Base-by-base conservation (phyloP, 2,888 invertebrate species). In the Acanthosepion pharaonis region DNA sequence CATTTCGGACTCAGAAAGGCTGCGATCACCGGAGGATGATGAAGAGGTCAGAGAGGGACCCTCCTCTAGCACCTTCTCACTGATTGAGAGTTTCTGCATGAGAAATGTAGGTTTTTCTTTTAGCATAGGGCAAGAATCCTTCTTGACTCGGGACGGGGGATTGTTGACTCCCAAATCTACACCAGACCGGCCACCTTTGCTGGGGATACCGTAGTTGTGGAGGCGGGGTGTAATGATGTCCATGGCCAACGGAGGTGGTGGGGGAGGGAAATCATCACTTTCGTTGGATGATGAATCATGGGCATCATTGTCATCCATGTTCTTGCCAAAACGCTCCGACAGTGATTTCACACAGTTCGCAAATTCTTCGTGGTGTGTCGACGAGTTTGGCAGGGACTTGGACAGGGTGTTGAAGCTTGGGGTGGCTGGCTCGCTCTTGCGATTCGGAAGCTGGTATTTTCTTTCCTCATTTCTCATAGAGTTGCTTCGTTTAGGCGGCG, bases 401-500 rank as follows among this genome's bases (percentile, higher is more conserved):
- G 95, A 91, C 95, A 95, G 23, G 94, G 95, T 93, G 92, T 91
- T 53, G 94, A 94, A 55, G 91, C 53, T 94, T 64, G 94, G 92
- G 91, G 91, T 64, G 23, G 92, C 42, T 9, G 94, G 93, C n/a
- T 95, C 94, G 25, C n/a, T 91, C 9, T 78, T 78, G 42, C 92
- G 53, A 59, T 64, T 92, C 49, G 94, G 94, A 49, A 93, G 51
- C n/a, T 48, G 92, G 91, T 48, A 53, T 28, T 92, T 92, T n/a
- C 23, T 93, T 49, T 78, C 94, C 59, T 96, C 96, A 64, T 95
- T 95, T 95, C 97, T 97, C 91, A 97, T 97, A 33, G 97, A 97
- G 96, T 97, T 97, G 33, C 97, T 97, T 91, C 98, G 96, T 96
- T 98, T 98, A 6, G 98, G 98, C 18, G 98, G 98, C 6, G 98